Base-by-base conservation (phyloP, 35 echinoderm and acorn worm species). In the Chiridota heheva region DNA sequence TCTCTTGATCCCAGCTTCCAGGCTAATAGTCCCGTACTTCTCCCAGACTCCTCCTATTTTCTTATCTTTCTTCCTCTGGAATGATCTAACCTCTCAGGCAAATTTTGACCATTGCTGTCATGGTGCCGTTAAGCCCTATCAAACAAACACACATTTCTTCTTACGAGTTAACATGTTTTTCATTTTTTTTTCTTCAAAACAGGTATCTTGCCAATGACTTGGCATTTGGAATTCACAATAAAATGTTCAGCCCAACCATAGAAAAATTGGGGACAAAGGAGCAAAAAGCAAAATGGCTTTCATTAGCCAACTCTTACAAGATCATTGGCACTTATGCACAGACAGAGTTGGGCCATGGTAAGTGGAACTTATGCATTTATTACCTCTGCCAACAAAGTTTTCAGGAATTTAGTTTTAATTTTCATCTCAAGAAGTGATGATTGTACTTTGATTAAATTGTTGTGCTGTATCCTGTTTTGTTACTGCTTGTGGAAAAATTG, bases 301-400 rank as follows among this genome's bases (percentile, higher is more conserved):
- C 71, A 20, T 17, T 90, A 16, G 92, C 82, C 17, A 44, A 58
- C 44, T 42, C 82, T 40, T 69, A 82, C 45, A 73, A 87, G 58
- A 87, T 90, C 8, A 42, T 96, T 16, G 92, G 92, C 1, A 90
- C 87, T 0, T 96, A 96, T 82, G 92, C 87, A 20, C 92, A 96
- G 72, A 96, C 92, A 68, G 92, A 96, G 42, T 63, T 96, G 13
- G 92, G 87, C 7, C 92, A 96, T 83, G 92, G 92, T 96, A 43
- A 82, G 75, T 26, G 36, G 24, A 2, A 1, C 32, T 16, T 58
- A 10, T 2, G 13, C 20, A 55, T 58, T 55, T 3, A 46, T 44
- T 46, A 27, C 13, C 49, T 6, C 27, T 28, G 2, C 31, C 12
- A 44, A 72, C 12, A 10, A 72, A 20, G 31, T 44, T 18, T 20